These are phyloP conservation scores for Sebastes hubbsi DNA, from an alignment of 2,797 vertebrate species.

Conservation along the genomic window DNA sequence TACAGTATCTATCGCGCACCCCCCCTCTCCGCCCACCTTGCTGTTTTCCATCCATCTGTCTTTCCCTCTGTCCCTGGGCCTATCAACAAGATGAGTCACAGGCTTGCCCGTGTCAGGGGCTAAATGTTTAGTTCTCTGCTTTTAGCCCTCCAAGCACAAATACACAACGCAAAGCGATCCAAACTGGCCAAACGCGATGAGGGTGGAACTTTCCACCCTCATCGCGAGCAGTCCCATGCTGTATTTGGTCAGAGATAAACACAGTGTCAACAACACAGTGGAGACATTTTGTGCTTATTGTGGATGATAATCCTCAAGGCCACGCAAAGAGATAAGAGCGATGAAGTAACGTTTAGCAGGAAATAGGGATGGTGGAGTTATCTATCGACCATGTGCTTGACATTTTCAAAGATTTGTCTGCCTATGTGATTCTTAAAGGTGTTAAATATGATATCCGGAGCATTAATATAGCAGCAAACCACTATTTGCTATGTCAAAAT, in stretches of 20 bases:
- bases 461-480: too few species aligned
- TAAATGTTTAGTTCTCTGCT: conserved; percentile 92
- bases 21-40: conserved; percentile 62
- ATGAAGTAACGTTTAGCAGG: conserved; percentile 14
- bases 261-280: conserved; percentile 58
- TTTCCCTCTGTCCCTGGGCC: conserved; percentile 61
- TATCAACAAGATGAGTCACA: conserved; percentile 79
- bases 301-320: conserved; percentile 59
- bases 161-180: conserved; percentile 24
- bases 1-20: conserved; percentile 60
- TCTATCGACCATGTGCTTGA: conserved; percentile 35
- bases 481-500: too few species aligned
- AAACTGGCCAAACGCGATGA: conserved; percentile 66
- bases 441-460: background rate
- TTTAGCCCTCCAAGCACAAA: conserved; percentile 74
- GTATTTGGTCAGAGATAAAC: conserved; percentile 69
- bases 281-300: conserved; percentile 63
- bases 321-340: conserved; percentile 59
- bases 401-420: conserved; percentile 8
- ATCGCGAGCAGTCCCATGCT: conserved; percentile 44
- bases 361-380: conserved; percentile 4
- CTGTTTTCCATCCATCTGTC: conserved; percentile 71
- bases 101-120: conserved; percentile 63
- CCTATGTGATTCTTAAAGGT: background rate
- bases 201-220: conserved; percentile 74